A percentile compares a stretch with the other conserved stretches of the same genome.
Conservation (phyloP, 2,797 vertebrate genomes). For the Centropyge bicolor region DNA sequence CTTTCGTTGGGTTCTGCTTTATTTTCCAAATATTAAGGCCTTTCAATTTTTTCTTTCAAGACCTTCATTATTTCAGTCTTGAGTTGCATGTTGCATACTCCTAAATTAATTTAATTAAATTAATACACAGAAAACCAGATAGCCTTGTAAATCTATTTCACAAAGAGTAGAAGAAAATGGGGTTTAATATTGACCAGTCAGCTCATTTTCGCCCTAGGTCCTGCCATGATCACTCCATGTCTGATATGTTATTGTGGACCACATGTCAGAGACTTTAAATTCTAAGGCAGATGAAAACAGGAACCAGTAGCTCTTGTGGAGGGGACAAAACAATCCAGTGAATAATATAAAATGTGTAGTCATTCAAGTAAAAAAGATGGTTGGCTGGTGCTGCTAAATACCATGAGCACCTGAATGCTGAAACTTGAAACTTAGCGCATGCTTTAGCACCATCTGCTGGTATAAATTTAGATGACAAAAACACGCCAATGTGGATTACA, state of each 20-base stretch:
- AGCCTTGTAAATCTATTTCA: too few species aligned
- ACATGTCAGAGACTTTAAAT: neutral
- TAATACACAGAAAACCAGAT: neutral
- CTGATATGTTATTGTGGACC: neutral
- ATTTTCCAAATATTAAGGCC: neutral
- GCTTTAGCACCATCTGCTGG: constrained; percentile 59
- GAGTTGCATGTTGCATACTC: neutral
- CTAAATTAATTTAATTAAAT: too few species aligned
- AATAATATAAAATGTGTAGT: neutral
- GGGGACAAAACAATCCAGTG: neutral
- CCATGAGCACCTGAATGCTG: neutral
- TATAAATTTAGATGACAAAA: constrained; percentile 34
- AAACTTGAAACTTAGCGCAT: neutral
- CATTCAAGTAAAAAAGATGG: neutral
- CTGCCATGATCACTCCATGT: neutral
- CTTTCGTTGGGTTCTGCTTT: neutral
- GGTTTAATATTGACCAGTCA: neutral
- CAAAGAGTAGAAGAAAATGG: neutral
- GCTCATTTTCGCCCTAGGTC: neutral
- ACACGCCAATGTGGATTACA: neutral
- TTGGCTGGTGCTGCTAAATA: neutral
- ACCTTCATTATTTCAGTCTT: neutral
- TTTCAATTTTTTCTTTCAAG: neutral
- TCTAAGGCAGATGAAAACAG: neutral
- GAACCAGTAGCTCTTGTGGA: neutral